Evolutionary conservation across 2,797 vertebrate species (phyloP).

Genomic region (Tympanoctomys barrerae): DNA sequence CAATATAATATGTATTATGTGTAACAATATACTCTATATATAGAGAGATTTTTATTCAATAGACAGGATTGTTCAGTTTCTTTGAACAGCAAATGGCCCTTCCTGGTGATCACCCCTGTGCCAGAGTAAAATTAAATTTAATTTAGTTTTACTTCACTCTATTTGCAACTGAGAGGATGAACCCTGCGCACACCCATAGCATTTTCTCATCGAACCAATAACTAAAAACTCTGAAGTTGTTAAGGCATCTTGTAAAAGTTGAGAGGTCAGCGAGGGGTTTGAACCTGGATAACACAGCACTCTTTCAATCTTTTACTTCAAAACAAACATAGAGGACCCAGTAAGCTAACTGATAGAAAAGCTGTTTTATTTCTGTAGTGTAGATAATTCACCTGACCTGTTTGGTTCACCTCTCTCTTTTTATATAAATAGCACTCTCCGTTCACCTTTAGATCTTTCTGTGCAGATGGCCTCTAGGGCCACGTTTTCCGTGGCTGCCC

Average conservation of each 20-base stretch:
- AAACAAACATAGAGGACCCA: constrained; percentile 72
- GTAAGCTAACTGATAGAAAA: constrained; percentile 80
- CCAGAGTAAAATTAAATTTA: constrained; percentile 79
- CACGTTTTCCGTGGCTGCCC: not conserved
- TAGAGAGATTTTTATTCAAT: constrained; percentile 11
- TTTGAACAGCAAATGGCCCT: constrained; percentile 60
- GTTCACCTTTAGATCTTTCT: constrained; percentile 62
- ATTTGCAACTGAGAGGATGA: constrained; percentile 74
- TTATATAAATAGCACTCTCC: constrained; percentile 65
- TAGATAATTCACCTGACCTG: constrained; percentile 81
- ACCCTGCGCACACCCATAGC: constrained; percentile 65
- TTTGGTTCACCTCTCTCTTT: constrained; percentile 73
- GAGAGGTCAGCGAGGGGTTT: constrained; percentile 75
- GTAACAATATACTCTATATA: not conserved
- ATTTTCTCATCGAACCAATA: constrained; percentile 80
- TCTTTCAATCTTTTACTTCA: constrained; percentile 80
- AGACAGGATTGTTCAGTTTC: constrained; percentile 8
- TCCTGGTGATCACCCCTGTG: constrained; percentile 33
- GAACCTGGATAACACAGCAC: constrained; percentile 73
- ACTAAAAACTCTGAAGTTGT: constrained; percentile 79
- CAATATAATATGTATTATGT: not conserved
- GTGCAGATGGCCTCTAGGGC: not conserved
- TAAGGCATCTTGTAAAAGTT: constrained; percentile 79
- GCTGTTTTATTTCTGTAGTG: constrained; percentile 74
- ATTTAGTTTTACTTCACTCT: constrained; percentile 78